These are phyloP conservation scores for Malacoraja senta DNA, from an alignment of 2,797 vertebrate species.

Conservation along the genomic window DNA sequence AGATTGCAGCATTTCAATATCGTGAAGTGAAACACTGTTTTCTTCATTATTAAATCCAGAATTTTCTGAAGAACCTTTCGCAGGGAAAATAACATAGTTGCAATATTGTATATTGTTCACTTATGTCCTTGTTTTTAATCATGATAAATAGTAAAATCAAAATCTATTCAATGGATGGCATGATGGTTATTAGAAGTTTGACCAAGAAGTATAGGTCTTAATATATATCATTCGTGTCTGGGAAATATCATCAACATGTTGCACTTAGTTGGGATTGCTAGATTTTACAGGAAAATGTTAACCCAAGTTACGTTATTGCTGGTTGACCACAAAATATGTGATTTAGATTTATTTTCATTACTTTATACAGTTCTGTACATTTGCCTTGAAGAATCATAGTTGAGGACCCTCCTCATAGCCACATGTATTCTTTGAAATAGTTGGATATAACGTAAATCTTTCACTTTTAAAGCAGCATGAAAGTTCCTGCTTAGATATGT, in stretches of 20 bases:
- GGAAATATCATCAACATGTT: not conserved
- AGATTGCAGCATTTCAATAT: not conserved
- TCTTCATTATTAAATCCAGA: not conserved
- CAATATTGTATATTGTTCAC: not conserved
- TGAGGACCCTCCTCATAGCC: not conserved
- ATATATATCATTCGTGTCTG: not conserved
- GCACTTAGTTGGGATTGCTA: not conserved
- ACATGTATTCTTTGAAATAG: not conserved
- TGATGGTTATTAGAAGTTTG: too few species aligned
- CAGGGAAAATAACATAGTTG: not conserved
- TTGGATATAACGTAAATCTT: not conserved
- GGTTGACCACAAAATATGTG: not conserved
- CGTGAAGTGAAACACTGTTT: not conserved
- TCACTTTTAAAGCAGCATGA: not conserved
- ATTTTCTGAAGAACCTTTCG: not conserved
- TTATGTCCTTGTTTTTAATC: not conserved
- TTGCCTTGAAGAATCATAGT: not conserved
- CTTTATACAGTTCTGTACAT: too few species aligned
- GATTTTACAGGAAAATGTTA: not conserved
- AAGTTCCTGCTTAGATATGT: not conserved
- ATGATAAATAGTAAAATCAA: not conserved
- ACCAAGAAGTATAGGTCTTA: not conserved
- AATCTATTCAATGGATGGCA: not conserved
- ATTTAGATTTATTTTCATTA: not conserved
- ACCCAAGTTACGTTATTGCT: not conserved